These are phyloP conservation scores for Elaphurus davidianus DNA, from an alignment of 2,113 vertebrate species.

Conservation along the genomic window DNA sequence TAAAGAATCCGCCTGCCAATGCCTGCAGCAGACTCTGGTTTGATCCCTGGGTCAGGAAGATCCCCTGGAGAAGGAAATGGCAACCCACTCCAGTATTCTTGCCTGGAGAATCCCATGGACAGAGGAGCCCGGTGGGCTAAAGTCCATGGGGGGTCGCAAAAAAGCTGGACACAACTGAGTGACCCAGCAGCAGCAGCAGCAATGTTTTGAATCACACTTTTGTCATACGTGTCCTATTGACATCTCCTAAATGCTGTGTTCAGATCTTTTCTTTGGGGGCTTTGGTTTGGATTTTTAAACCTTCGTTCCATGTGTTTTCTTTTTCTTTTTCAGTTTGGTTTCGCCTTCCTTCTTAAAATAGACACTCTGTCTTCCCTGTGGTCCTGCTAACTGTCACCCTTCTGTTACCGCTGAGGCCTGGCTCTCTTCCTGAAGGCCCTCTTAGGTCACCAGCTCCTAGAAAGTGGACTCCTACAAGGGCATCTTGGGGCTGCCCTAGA, in stretches of 20 bases:
- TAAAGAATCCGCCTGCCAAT: background rate
- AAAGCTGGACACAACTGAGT: background rate
- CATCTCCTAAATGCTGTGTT: background rate
- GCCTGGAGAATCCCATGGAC: background rate
- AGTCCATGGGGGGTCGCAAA: background rate
- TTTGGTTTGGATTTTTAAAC: background rate
- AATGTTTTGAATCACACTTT: background rate
- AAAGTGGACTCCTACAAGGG: background rate
- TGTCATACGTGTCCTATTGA: rapidly evolving
- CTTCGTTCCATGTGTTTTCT: background rate
- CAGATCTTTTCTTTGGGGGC: background rate
- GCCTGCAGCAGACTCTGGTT: background rate
- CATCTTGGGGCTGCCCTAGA: background rate
- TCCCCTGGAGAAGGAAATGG: background rate
- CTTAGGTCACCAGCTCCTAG: background rate
- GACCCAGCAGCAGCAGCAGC: background rate
- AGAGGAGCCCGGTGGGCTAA: background rate
- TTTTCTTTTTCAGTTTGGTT: background rate
- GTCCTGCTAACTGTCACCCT: background rate
- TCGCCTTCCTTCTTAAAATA: background rate
- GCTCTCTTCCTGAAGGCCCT: background rate
- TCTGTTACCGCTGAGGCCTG: background rate
- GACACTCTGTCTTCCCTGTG: background rate
- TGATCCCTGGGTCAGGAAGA: background rate
- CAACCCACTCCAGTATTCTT: background rate